phyloP scores from a whole-genome alignment of 1,140 invertebrate species.

The Zaprionus ornatus region DNA sequence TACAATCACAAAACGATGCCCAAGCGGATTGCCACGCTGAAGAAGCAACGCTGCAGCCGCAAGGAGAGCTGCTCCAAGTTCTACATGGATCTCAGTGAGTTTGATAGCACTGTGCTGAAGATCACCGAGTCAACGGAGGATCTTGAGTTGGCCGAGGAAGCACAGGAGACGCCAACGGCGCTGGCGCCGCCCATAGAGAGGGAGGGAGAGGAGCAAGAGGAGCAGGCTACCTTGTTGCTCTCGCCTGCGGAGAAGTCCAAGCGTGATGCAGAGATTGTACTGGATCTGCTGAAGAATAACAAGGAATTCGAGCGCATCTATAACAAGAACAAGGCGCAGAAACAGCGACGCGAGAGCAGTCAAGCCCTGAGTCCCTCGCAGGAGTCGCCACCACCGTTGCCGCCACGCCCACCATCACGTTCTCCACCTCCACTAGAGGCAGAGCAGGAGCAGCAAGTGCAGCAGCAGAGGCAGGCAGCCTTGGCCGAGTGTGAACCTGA shows the following conservation, averaged over 20 bases:
- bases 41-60: conserved; percentile 86
- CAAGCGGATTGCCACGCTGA: conserved; percentile 87
- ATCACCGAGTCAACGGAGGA: conserved; percentile 87
- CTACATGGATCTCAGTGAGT: conserved; percentile 86
- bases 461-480: conserved; percentile 15
- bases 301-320: conserved; percentile 92
- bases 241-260: conserved; percentile 62
- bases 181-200: conserved; percentile 23
- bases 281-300: conserved; percentile 92
- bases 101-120: conserved; percentile 85
- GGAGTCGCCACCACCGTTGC: conserved; percentile 44
- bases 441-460: conserved; percentile 38
- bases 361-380: conserved; percentile 36
- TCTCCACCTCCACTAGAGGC: conserved; percentile 73
- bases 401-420: conserved; percentile 61
- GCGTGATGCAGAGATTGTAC: conserved; percentile 87
- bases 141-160: conserved; percentile 74
- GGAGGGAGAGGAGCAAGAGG: not conserved
- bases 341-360: conserved; percentile 83
- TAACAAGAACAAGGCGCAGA: conserved; percentile 86
- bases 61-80: conserved; percentile 86
- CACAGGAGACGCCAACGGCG: conserved; percentile 29
- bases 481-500: conserved; percentile 46
- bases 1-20: conserved; percentile 88
- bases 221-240: conserved; percentile 37